These are phyloP conservation scores for Thalassoma bifasciatum DNA, from an alignment of 2,113 vertebrate species.

Conservation along the genomic window DNA sequence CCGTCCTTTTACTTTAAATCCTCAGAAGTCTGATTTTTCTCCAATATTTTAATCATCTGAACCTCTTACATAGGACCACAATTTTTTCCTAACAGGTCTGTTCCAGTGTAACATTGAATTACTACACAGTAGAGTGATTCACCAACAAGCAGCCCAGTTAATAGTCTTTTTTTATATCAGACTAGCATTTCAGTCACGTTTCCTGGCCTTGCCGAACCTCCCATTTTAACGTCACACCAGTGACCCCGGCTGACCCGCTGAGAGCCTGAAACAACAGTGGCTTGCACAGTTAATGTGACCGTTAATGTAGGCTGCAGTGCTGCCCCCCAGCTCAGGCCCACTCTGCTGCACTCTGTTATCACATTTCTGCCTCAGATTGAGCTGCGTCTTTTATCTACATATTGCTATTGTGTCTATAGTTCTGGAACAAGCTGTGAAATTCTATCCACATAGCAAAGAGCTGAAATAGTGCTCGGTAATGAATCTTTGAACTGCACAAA, in stretches of 20 bases:
- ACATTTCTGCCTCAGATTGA: slow-evolving; percentile 15
- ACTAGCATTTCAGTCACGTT: slow-evolving; percentile 11
- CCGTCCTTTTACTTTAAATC: slow-evolving; percentile 5
- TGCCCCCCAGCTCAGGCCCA: slow-evolving; percentile 17
- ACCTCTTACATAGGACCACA: slow-evolving; percentile 3
- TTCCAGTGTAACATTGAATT: slow-evolving; percentile 10
- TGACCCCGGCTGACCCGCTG: slow-evolving; percentile 49
- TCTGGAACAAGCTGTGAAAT: slow-evolving; percentile 4
- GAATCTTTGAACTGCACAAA: not conserved
- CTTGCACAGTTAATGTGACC: slow-evolving; percentile 22
- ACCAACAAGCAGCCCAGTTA: slow-evolving; percentile 6
- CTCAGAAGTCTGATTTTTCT: slow-evolving; percentile 12
- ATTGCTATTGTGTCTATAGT: not conserved
- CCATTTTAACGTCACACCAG: slow-evolving; percentile 33
- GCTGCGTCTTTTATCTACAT: not conserved
- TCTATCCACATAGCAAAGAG: not conserved
- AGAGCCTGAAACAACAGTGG: slow-evolving; percentile 28
- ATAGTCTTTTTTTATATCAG: not conserved
- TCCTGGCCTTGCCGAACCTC: slow-evolving; percentile 17
- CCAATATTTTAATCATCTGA: not conserved
- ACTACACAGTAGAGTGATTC: slow-evolving; percentile 10
- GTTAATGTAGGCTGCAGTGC: slow-evolving; percentile 17
- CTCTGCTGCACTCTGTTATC: slow-evolving; percentile 14
- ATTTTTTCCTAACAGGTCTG: slow-evolving; percentile 13
- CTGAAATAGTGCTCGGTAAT: not conserved